A percentile compares a stretch with the other conserved stretches of the same genome.
phyloP scores from a whole-genome alignment of 2,113 vertebrate species.

The Anolis carolinensis region DNA sequence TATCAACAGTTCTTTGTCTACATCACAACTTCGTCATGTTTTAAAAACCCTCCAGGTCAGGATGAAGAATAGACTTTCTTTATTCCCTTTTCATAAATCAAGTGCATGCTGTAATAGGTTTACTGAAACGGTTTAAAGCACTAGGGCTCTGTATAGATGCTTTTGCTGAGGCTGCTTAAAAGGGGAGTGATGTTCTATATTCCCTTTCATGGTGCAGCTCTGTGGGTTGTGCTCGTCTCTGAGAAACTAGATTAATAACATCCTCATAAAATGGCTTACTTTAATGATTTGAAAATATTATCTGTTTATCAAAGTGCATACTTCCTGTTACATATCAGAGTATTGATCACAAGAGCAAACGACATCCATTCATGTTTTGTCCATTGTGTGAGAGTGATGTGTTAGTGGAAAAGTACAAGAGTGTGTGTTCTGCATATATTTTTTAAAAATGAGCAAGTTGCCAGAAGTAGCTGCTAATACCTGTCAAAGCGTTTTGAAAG shows the following conservation, averaged over 20 bases:
- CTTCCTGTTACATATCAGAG: background rate
- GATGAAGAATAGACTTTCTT: background rate
- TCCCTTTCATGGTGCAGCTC: background rate
- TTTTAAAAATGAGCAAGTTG: background rate
- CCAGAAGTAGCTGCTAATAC: background rate
- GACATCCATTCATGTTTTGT: background rate
- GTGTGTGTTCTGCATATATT: background rate
- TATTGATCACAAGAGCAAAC: background rate
- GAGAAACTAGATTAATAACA: background rate
- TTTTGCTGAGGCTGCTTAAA: background rate
- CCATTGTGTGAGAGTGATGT: background rate
- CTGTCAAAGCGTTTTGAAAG: background rate
- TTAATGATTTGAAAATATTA: background rate
- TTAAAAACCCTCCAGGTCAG: background rate
- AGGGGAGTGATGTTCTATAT: background rate
- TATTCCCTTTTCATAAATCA: background rate
- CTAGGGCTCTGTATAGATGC: background rate
- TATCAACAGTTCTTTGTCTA: background rate
- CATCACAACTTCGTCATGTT: background rate
- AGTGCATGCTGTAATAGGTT: background rate
- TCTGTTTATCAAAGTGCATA: too few species aligned
- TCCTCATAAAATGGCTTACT: background rate
- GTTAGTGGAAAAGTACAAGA: too few species aligned
- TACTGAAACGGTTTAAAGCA: background rate
- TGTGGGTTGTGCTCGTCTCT: background rate